Percentiles rank a stretch among this genome's conserved stretches.
These are phyloP conservation scores for Trichosurus vulpecula DNA, from an alignment of 2,797 vertebrate genomes.

Conservation along the genomic window DNA sequence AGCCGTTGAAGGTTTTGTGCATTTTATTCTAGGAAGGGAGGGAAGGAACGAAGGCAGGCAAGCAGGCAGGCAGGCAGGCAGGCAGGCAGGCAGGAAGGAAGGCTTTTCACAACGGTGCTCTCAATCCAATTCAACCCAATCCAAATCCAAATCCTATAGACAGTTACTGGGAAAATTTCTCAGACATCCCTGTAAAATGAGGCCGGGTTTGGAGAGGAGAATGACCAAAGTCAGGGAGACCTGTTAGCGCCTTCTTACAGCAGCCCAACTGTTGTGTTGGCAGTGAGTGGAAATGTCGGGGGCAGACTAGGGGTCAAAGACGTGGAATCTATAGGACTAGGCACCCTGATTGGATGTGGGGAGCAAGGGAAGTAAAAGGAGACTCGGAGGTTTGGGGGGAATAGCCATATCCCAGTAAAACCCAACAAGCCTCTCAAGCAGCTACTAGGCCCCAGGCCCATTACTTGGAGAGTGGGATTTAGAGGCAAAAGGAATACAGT, in stretches of 20 bases:
- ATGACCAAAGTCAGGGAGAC: too few species aligned
- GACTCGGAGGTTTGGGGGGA: background rate
- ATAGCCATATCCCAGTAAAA: background rate
- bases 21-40: too few species aligned
- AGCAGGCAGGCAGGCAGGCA: background rate
- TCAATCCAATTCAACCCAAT: background rate
- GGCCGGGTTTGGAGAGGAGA: background rate
- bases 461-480: background rate
- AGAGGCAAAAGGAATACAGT: background rate
- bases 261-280: background rate
- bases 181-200: background rate
- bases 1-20: too few species aligned
- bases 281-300: background rate
- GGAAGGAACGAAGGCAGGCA: background rate
- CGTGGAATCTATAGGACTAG: background rate
- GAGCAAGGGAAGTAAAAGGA: too few species aligned
- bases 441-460: background rate
- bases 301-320: background rate
- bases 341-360: background rate
- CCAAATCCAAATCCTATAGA: background rate
- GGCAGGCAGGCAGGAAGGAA: constrained; percentile 47
- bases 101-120: rapidly evolving
- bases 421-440: background rate
- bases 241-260: background rate
- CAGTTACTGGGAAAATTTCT: background rate